These are phyloP conservation scores for Pipistrellus pipistrellus DNA, from an alignment of 2,797 vertebrate genomes.

Conservation along the genomic window DNA sequence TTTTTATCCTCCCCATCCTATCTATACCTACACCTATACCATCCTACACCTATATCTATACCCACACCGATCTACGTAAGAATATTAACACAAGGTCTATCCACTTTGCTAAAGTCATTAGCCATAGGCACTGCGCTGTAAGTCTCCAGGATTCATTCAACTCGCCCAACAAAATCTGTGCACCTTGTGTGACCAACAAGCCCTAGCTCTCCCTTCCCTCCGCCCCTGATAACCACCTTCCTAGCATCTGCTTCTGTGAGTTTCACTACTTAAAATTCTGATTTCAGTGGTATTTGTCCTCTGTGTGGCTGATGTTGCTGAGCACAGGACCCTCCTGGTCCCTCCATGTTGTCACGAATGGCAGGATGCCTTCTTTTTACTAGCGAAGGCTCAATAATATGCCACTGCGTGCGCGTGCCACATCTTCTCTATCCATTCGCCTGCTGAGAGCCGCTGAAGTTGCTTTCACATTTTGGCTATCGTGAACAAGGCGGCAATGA, in stretches of 20 bases:
- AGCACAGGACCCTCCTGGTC: not conserved
- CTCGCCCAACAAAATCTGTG: not conserved
- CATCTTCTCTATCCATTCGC: not conserved
- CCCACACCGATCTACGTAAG: not conserved
- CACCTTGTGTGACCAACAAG: not conserved
- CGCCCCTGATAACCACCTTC: not conserved
- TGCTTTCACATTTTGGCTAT: not conserved
- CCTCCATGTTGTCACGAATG: not conserved
- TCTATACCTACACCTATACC: not conserved
- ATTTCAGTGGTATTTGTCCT: not conserved
- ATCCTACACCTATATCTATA: no score
- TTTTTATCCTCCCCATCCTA: not conserved
- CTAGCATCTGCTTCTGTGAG: not conserved
- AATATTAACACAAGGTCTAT: not conserved
- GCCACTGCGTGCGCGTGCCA: no score
- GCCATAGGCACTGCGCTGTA: fast-evolving
- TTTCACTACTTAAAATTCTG: not conserved
- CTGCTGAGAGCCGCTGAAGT: not conserved
- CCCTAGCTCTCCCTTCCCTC: not conserved
- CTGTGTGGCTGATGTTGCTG: not conserved
- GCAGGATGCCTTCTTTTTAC: not conserved
- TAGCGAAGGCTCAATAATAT: no score
- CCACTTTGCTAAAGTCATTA: not conserved
- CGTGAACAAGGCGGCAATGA: not conserved
- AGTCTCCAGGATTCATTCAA: not conserved